phyloP scores from a whole-genome alignment of 1,140 invertebrate genomes.

The Pemphigus obesinymphae region DNA sequence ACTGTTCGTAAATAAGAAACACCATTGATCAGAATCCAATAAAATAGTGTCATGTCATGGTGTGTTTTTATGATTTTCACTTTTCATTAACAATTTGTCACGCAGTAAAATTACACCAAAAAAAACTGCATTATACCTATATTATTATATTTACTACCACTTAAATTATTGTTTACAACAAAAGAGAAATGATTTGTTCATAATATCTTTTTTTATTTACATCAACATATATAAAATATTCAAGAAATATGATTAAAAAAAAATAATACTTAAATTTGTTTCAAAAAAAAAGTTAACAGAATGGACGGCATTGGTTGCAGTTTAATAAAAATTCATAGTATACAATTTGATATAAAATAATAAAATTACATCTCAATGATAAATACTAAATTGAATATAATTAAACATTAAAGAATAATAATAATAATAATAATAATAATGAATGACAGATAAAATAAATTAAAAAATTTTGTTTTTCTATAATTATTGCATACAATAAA shows the following conservation, averaged over 20 bases:
- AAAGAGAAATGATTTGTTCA: neutral
- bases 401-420: too few species aligned
- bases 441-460: too few species aligned
- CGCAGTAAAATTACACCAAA: neutral
- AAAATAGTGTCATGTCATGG: neutral
- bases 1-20: neutral
- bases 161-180: neutral
- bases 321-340: neutral
- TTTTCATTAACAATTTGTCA: conserved; percentile 28
- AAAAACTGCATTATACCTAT: too few species aligned
- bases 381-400: too few species aligned
- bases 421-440: too few species aligned
- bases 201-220: conserved; percentile 27
- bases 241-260: neutral
- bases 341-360: neutral
- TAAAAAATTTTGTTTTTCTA: too few species aligned
- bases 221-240: neutral
- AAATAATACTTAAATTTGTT: neutral
- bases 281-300: conserved; percentile 26
- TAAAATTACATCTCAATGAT: neutral
- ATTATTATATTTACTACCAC: too few species aligned
- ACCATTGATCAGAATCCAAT: neutral
- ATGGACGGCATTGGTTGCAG: conserved; percentile 28
- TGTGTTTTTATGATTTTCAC: neutral
- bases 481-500: too few species aligned